phyloP scores from a whole-genome alignment of 2,113 vertebrate genomes.

The Xenopus laevis region DNA sequence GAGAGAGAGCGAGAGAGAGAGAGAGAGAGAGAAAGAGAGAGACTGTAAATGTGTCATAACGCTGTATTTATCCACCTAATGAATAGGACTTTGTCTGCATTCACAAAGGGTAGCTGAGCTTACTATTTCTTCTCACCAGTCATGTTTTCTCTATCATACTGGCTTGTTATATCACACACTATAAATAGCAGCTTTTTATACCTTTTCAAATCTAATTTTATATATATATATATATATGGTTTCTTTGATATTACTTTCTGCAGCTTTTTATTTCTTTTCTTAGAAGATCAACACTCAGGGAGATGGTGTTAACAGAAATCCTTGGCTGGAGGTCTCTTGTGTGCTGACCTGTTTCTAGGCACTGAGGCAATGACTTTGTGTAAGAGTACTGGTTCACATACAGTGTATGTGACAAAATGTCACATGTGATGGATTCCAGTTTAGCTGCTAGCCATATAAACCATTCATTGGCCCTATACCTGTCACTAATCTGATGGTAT shows the following conservation, averaged over 20 bases:
- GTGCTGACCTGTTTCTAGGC: neutral
- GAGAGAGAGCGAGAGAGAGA: too few species aligned
- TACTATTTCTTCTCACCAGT: neutral
- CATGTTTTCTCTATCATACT: neutral
- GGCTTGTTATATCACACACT: neutral
- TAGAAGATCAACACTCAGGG: neutral
- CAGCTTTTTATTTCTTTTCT: neutral
- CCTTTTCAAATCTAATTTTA: neutral
- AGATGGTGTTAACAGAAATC: neutral
- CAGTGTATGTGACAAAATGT: neutral
- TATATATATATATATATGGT: neutral
- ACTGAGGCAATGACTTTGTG: neutral
- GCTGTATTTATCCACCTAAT: neutral
- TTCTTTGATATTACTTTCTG: neutral
- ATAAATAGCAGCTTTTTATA: neutral
- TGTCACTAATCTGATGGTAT: neutral
- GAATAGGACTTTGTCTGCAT: neutral
- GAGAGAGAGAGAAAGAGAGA: too few species aligned
- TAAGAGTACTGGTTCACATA: neutral
- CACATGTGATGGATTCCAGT: neutral
- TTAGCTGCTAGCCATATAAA: neutral
- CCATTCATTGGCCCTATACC: neutral
- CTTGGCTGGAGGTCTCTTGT: neutral
- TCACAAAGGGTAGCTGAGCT: neutral
- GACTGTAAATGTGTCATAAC: neutral